These are phyloP conservation scores for Microctenopoma steveboyesi DNA, from an alignment of 2,797 vertebrate genomes.

Conservation along the genomic window DNA sequence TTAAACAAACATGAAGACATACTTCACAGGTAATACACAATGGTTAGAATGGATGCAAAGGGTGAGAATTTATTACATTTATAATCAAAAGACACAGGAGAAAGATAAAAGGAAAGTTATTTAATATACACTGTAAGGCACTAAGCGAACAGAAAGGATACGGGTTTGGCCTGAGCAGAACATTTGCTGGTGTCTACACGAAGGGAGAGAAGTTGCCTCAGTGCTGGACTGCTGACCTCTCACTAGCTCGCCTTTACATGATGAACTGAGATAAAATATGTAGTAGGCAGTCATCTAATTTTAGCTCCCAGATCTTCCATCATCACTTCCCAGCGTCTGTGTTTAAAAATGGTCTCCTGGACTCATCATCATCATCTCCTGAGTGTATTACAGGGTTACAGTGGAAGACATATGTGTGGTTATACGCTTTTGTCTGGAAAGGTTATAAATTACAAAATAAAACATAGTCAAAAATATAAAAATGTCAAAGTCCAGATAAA, in stretches of 20 bases:
- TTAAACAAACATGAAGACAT: conserved; percentile 6
- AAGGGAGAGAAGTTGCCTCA: conserved; percentile 28
- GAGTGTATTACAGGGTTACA: conserved; percentile 30
- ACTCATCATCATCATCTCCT: conserved; percentile 53
- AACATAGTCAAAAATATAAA: not conserved
- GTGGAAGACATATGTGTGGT: conserved; percentile 14
- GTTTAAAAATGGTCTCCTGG: conserved; percentile 58
- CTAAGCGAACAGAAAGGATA: conserved; percentile 21
- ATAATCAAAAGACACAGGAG: not conserved
- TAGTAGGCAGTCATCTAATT: conserved; percentile 74
- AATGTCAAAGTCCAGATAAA: not conserved
- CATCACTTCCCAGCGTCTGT: conserved; percentile 76
- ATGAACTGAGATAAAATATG: conserved; percentile 79
- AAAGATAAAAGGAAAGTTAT: not conserved
- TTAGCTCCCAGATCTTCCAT: conserved; percentile 73
- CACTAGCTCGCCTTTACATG: conserved; percentile 51
- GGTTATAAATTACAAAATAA: not conserved
- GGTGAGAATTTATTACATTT: conserved; percentile 1
- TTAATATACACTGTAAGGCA: not conserved
- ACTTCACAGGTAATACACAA: not conserved
- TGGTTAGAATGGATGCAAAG: too few species aligned
- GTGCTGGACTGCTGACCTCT: conserved; percentile 72
- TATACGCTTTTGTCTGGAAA: conserved; percentile 13
- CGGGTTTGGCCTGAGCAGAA: conserved; percentile 12
- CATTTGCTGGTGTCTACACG: conserved; percentile 27